Base-by-base conservation (phyloP, 2,888 invertebrate genomes). In the Caenorhabditis sp. region DNA sequence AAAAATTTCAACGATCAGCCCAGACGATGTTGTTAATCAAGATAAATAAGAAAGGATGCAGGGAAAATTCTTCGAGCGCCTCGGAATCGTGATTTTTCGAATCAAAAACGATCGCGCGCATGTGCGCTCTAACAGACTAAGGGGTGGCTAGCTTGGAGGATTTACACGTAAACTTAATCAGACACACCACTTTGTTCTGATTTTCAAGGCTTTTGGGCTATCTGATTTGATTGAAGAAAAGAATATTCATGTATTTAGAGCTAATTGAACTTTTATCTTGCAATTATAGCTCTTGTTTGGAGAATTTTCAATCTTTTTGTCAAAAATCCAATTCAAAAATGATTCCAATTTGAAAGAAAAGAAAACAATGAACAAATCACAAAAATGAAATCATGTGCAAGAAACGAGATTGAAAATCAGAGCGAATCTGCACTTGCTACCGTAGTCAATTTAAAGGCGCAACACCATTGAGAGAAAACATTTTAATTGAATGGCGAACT, bases 151-250 rank as follows among this genome's bases (percentile, higher is more conserved):
- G 14, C 63, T 22, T 14, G 14, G 54, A 28, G 19, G 74, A 76
- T 75, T 75, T 66, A 75, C 75, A 75, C 75, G 75, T 75, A 28
- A 64, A 75, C 49, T 49, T 22, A 35, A 35, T 26, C 4, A 26
- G 41, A n/a, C 26, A 16, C 19, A 47, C 8, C 14, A 28, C 38
- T 7, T 19, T 35, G n/a, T 68, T 49, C 49, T 49, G 12, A 10
- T 19, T 38, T 51, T 66, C 7, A 3, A 47, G n/a, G 24, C 26
- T 19, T 10, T 47, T 24, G 26, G 26, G 14, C 54, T 54, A 22
- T 54, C 7, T 8, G 7, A 19, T 19, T 49, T 19, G n/a, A 16
- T n/a, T 47, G 14, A 7, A 47, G 6, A 47, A 12, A 47, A 47
- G 12, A 14, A 47, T 5, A n/a, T 12, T 14, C 14, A n/a, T n/a